Evolutionary conservation across 2,888 invertebrate genomes (phyloP).

Genomic region (Lasioglossum pauxillum): DNA sequence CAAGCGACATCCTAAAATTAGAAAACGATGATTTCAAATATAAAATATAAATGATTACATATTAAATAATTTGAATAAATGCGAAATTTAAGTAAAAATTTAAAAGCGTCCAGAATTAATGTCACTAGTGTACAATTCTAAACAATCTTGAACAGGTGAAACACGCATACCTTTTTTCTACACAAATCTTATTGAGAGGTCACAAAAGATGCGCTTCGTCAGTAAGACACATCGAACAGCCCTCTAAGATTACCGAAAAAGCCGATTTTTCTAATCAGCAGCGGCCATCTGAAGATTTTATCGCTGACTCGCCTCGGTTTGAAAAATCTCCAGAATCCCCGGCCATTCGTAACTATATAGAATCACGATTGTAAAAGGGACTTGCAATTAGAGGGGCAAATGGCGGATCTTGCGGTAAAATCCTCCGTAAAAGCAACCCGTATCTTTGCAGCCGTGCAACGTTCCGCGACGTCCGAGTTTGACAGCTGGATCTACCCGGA

Average conservation of each 20-base stretch:
- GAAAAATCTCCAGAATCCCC: background rate
- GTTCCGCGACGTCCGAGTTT: conserved; percentile 85
- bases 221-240: background rate
- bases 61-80: too few species aligned
- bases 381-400: background rate
- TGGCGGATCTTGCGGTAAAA: background rate
- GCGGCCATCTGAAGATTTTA: background rate
- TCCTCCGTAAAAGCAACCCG: background rate
- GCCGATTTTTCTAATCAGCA: background rate
- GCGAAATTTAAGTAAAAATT: too few species aligned
- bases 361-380: background rate
- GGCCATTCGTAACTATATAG: background rate
- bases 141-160: too few species aligned
- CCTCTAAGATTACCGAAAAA: too few species aligned
- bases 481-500: conserved; percentile 85
- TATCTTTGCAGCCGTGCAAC: conserved; percentile 83
- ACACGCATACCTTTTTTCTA: too few species aligned
- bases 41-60: too few species aligned
- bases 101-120: too few species aligned
- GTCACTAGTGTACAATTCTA: too few species aligned
- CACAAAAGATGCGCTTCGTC: background rate
- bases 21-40: too few species aligned
- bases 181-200: too few species aligned
- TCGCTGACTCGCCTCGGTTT: background rate
- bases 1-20: too few species aligned